Evolutionary conservation across 2,888 invertebrate species (phyloP).

Genomic region (Orgyia antiqua): DNA sequence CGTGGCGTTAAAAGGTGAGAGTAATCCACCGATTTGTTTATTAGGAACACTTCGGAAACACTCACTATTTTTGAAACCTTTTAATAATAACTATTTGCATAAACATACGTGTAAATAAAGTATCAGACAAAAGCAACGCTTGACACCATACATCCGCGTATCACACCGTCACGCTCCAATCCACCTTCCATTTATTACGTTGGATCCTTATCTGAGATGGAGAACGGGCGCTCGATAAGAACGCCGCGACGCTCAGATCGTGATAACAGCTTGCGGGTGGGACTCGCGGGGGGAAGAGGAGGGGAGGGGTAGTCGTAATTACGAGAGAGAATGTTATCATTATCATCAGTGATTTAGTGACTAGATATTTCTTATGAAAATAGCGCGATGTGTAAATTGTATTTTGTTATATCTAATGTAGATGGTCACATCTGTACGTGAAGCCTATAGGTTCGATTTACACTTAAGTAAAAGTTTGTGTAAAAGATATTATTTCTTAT

Average conservation of each 20-base stretch:
- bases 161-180: conserved; percentile 51
- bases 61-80: no score
- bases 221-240: conserved; percentile 42
- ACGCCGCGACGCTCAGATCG: conserved; percentile 37
- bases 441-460: no score
- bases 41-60: no score
- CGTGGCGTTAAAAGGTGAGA: no score
- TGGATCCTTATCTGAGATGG: conserved; percentile 51
- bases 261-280: conserved; percentile 34
- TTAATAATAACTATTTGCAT: no score
- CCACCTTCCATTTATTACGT: conserved; percentile 55
- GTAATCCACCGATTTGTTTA: no score
- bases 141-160: conserved; percentile 32
- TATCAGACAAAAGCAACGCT: no score
- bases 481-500: no score
- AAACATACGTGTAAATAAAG: no score
- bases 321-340: conserved; percentile 32
- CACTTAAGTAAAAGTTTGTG: no score
- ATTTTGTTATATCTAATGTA: not conserved
- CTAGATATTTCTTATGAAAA: conserved; percentile 29
- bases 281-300: conserved; percentile 28
- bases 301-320: conserved; percentile 32
- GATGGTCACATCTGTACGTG: no score
- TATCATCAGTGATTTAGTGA: conserved; percentile 25
- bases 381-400: conserved; percentile 19